Evolutionary conservation across 2,797 vertebrate species (phyloP).

Genomic region (Sebastes taczanowskii): DNA sequence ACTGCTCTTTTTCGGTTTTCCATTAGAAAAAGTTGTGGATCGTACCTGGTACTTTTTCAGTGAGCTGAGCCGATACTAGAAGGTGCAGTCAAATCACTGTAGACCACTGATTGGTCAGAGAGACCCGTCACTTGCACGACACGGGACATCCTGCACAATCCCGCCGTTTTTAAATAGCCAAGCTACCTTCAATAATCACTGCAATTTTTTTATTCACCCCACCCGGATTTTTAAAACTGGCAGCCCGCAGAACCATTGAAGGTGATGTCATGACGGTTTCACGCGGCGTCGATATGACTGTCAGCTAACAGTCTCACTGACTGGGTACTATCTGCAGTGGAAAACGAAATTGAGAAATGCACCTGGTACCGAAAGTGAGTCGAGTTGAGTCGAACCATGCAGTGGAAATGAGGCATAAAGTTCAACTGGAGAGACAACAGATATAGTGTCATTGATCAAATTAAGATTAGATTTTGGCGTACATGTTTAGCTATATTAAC

Average conservation of each 20-base stretch:
- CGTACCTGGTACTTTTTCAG: neutral
- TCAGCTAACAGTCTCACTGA: neutral
- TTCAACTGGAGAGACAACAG: neutral
- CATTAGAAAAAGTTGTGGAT: neutral
- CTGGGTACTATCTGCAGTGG: too few species aligned
- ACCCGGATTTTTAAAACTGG: neutral
- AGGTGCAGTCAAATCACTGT: neutral
- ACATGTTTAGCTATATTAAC: neutral
- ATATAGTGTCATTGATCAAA: neutral
- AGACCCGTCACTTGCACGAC: neutral
- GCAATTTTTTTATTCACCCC: neutral
- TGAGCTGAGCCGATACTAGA: neutral
- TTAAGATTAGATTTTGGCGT: neutral
- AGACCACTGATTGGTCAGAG: neutral
- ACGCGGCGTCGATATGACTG: rapidly evolving
- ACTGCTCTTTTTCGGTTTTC: neutral
- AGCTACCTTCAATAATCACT: neutral
- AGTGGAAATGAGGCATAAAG: neutral
- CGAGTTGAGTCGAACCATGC: neutral
- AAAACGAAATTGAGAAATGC: neutral
- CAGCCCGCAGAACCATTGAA: neutral
- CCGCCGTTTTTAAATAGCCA: neutral
- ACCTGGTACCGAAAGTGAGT: neutral
- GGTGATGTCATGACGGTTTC: neutral
- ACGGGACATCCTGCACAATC: neutral